Evolutionary conservation across 2,113 vertebrate genomes (phyloP).

Genomic region (Pimephales promelas): DNA sequence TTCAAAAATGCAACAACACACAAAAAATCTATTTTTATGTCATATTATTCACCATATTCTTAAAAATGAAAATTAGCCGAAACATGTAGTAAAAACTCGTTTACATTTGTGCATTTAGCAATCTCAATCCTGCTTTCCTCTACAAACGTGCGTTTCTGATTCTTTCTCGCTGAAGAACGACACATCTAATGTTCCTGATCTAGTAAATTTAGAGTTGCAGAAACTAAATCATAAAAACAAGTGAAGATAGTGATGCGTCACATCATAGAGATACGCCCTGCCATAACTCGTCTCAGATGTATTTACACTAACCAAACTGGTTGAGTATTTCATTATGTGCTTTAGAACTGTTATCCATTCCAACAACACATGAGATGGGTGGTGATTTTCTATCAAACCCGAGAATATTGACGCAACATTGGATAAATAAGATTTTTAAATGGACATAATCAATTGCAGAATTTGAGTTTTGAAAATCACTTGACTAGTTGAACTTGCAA

Average conservation of each 20-base stretch:
- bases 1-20: too few species aligned
- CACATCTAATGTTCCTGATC: neutral
- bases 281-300: neutral
- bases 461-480: too few species aligned
- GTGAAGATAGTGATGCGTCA: neutral
- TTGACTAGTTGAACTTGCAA: neutral
- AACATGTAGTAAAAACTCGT: too few species aligned
- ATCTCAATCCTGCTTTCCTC: too few species aligned
- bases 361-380: neutral
- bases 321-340: neutral
- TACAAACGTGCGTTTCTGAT: too few species aligned
- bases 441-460: too few species aligned
- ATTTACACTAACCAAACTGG: neutral
- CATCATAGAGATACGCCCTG: neutral
- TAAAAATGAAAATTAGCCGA: too few species aligned
- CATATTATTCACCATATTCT: too few species aligned
- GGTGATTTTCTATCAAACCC: neutral
- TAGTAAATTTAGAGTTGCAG: neutral
- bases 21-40: too few species aligned
- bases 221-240: neutral
- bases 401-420: neutral
- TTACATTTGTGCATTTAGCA: too few species aligned
- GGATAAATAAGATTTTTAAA: too few species aligned
- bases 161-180: neutral
- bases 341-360: neutral